These are phyloP conservation scores for Apocheima hispidaria DNA, from an alignment of 2,888 invertebrate species.

Conservation along the genomic window DNA sequence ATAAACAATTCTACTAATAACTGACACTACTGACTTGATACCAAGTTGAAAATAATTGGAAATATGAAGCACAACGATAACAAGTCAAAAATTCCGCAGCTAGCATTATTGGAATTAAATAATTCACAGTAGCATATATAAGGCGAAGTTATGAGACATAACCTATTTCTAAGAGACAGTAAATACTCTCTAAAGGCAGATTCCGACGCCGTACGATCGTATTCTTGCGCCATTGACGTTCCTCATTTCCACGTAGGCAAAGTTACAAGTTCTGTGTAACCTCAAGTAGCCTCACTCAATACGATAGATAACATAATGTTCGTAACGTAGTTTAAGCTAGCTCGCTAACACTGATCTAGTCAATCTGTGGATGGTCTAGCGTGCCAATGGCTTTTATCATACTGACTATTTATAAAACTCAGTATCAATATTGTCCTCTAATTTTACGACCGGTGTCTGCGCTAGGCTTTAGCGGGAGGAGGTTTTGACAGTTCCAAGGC, in stretches of 20 bases:
- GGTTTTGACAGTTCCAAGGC: too few species aligned
- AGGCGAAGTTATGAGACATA: constrained; percentile 10
- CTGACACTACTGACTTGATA: background rate
- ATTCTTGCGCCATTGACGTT: constrained; percentile 20
- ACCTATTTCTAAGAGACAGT: constrained; percentile 8
- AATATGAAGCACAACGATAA: background rate
- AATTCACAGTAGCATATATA: background rate
- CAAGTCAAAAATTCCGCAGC: background rate
- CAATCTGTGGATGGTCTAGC: background rate
- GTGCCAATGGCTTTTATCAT: too few species aligned
- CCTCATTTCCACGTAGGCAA: constrained; percentile 12
- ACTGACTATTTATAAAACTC: too few species aligned
- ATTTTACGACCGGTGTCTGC: too few species aligned
- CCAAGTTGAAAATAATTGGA: background rate
- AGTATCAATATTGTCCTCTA: too few species aligned
- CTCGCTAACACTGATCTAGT: background rate
- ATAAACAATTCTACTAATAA: too few species aligned
- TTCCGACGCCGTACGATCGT: constrained; percentile 6
- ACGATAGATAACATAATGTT: background rate
- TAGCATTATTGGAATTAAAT: constrained; percentile 12
- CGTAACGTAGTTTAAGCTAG: background rate
- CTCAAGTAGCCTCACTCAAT: background rate
- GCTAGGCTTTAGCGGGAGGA: too few species aligned
- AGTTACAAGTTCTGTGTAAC: constrained; percentile 4
- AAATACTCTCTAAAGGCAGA: constrained; percentile 10